phyloP scores from a whole-genome alignment of 2,113 vertebrate genomes.

The Cyprinodon tularosa region DNA sequence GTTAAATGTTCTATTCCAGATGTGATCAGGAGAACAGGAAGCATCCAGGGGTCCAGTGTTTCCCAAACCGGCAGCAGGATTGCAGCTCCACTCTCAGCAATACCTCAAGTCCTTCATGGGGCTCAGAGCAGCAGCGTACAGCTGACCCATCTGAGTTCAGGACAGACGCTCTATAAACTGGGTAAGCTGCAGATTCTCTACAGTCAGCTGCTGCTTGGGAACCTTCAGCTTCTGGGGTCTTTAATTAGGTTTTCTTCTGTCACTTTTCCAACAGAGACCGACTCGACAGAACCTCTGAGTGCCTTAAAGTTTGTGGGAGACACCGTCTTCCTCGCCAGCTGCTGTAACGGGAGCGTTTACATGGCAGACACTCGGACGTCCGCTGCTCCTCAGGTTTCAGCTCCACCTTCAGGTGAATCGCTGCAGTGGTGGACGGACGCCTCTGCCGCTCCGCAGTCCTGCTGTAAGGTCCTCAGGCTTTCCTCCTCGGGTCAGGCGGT shows the following conservation, averaged over 20 bases:
- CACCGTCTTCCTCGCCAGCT: constrained; percentile 77
- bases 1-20: constrained; percentile 68
- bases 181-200: constrained; percentile 69
- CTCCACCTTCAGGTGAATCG: not conserved
- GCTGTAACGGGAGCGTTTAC: constrained; percentile 75
- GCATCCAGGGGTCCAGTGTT: constrained; percentile 51
- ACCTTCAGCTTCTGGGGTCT: not conserved
- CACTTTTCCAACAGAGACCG: constrained; percentile 43
- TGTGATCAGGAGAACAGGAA: constrained; percentile 76
- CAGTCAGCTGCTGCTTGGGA: not conserved
- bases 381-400: constrained; percentile 25
- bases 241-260: too few relatives aligned
- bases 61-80: constrained; percentile 73
- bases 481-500: constrained; percentile 74
- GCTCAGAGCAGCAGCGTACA: constrained; percentile 67
- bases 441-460: not conserved
- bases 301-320: constrained; percentile 78
- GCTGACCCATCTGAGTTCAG: constrained; percentile 80
- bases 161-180: constrained; percentile 68
- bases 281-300: constrained; percentile 73
- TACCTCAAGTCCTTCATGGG: constrained; percentile 82
- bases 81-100: constrained; percentile 49
- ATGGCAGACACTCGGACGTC: constrained; percentile 80
- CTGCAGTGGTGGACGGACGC: constrained; percentile 77
- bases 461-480: constrained; percentile 72